phyloP scores from a whole-genome alignment of 35 echinoderm and acorn worm genomes.

The Acanthaster planci region DNA sequence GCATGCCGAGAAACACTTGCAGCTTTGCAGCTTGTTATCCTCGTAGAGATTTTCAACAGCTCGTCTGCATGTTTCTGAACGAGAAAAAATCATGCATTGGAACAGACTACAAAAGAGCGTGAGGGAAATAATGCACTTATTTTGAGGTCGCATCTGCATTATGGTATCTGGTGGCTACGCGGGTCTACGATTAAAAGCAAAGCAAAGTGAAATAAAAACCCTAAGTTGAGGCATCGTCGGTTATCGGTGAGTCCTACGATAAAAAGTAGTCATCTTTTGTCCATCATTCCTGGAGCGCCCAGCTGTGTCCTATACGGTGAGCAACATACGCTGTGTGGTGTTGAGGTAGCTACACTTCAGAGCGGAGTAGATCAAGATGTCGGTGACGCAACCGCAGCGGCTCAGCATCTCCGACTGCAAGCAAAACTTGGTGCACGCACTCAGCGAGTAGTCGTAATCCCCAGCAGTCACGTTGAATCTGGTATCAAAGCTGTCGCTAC shows the following conservation, averaged over 20 bases:
- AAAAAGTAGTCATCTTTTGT: too few species aligned
- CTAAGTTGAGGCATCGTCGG: neutral
- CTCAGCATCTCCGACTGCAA: neutral
- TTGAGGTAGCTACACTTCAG: conserved; percentile 32
- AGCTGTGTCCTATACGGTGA: too few species aligned
- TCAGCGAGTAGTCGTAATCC: neutral
- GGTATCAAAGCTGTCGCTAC: neutral
- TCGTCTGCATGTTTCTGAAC: conserved; percentile 17
- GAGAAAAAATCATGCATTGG: neutral
- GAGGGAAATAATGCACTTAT: too few species aligned
- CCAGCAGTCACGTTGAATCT: neutral
- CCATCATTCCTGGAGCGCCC: too few species aligned
- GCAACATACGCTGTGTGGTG: conserved; percentile 9
- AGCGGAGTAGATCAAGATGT: neutral
- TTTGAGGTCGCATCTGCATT: too few species aligned
- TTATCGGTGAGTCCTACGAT: too few species aligned
- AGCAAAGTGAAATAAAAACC: neutral
- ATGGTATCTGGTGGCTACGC: too few species aligned
- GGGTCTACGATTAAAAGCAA: too few species aligned
- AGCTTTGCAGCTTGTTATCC: neutral
- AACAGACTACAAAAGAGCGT: too few species aligned
- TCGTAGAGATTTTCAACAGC: neutral
- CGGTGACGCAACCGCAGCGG: conserved; percentile 10
- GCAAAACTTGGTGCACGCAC: neutral
- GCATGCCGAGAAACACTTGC: neutral